Percentiles rank a stretch among this genome's conserved stretches.
These are phyloP conservation scores for Hyalella azteca DNA, from an alignment of 2,888 invertebrate genomes.

Conservation along the genomic window DNA sequence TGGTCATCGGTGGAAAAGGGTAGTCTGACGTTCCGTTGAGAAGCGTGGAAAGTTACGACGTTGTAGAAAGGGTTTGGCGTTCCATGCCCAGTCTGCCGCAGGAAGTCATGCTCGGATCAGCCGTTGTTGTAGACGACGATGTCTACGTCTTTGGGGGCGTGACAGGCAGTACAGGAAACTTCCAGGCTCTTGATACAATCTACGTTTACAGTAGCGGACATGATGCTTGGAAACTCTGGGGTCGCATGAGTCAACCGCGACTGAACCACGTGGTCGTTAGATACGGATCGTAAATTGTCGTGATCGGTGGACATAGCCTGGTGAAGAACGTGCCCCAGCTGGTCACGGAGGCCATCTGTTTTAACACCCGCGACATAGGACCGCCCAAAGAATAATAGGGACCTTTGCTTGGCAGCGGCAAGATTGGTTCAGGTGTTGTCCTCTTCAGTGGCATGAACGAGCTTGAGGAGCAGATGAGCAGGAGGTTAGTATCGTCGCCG, in stretches of 20 bases:
- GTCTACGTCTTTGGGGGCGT: slow-evolving; percentile 31
- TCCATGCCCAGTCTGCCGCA: slow-evolving; percentile 14
- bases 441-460: not conserved
- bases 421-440: not conserved
- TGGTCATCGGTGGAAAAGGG: slow-evolving; percentile 37
- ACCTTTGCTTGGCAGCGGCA: not conserved
- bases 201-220: not conserved
- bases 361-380: not conserved
- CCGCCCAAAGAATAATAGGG: not conserved
- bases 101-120: slow-evolving; percentile 36
- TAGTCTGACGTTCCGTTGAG: slow-evolving; percentile 9
- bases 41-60: slow-evolving; percentile 38
- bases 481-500: no score
- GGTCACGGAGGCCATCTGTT: slow-evolving; percentile 10
- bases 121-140: slow-evolving; percentile 18
- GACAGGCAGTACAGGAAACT: not conserved
- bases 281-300: slow-evolving; percentile 24
- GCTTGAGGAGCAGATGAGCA: no score
- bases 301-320: slow-evolving; percentile 26
- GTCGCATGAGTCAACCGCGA: slow-evolving; percentile 1
- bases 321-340: slow-evolving; percentile 1
- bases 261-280: slow-evolving; percentile 5
- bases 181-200: not conserved
- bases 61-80: not conserved
- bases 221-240: not conserved